phyloP scores from a whole-genome alignment of 1,140 invertebrate genomes.

The Fopius arisanus region DNA sequence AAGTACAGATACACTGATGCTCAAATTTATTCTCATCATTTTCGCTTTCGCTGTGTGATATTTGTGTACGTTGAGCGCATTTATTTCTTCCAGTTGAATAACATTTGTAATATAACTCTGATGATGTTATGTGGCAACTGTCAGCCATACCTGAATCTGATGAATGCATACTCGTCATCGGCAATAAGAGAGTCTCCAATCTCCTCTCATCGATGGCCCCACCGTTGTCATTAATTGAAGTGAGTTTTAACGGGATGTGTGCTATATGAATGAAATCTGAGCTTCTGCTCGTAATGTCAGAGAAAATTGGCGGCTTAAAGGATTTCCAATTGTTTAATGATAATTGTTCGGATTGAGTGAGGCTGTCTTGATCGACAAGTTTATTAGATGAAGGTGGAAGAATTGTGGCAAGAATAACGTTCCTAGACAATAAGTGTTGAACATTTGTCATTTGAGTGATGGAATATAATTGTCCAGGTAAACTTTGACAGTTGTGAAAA shows the following conservation, averaged over 20 bases:
- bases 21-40: constrained; percentile 74
- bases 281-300: neutral
- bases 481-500: constrained; percentile 47
- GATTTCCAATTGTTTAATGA: constrained; percentile 36
- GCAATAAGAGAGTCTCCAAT: constrained; percentile 32
- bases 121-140: constrained; percentile 67
- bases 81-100: constrained; percentile 36
- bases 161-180: constrained; percentile 65
- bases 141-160: constrained; percentile 86
- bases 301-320: constrained; percentile 12
- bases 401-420: constrained; percentile 31
- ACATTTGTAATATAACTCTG: constrained; percentile 53
- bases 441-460: constrained; percentile 33
- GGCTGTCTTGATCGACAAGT: constrained; percentile 23
- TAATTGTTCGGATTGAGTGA: neutral
- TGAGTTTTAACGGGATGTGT: neutral
- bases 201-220: constrained; percentile 11
- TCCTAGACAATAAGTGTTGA: constrained; percentile 31
- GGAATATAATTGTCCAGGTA: constrained; percentile 33
- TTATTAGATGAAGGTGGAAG: constrained; percentile 24
- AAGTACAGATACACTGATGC: constrained; percentile 75
- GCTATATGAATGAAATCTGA: constrained; percentile 22
- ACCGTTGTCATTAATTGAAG: constrained; percentile 11
- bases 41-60: constrained; percentile 61
- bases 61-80: constrained; percentile 27